Percentiles rank a stretch among this genome's conserved stretches.
These are phyloP conservation scores for Drosophila kanapiae DNA, from an alignment of 1,140 invertebrate genomes.

Conservation along the genomic window DNA sequence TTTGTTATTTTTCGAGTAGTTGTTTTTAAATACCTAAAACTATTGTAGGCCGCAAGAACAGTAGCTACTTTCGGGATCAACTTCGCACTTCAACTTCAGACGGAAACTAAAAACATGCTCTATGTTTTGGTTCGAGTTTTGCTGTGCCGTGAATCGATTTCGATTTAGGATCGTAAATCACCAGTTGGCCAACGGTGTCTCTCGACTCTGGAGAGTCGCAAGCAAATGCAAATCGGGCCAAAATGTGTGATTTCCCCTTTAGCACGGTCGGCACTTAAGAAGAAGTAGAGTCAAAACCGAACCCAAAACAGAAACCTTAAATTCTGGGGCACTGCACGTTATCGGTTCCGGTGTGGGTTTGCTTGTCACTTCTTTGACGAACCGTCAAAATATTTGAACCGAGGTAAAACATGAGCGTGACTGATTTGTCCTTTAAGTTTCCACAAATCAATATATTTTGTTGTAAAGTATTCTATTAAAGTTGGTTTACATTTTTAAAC, in stretches of 20 bases:
- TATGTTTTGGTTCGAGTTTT: conserved; percentile 6
- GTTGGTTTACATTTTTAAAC: too few species aligned
- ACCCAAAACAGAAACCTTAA: conserved; percentile 29
- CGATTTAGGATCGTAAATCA: conserved; percentile 59
- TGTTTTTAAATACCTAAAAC: too few species aligned
- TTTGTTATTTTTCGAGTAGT: too few species aligned
- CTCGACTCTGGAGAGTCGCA: conserved; percentile 37
- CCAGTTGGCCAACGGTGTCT: conserved; percentile 1
- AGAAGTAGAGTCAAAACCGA: conserved; percentile 17
- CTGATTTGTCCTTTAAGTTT: neutral
- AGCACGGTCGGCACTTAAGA: conserved; percentile 56
- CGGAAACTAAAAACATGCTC: conserved; percentile 17
- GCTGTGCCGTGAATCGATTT: conserved; percentile 9
- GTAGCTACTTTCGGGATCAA: conserved; percentile 37
- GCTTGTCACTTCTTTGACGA: conserved; percentile 47
- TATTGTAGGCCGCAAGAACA: conserved; percentile 5
- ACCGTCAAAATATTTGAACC: conserved; percentile 70
- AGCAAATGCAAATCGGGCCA: conserved; percentile 78
- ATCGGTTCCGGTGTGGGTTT: conserved; percentile 61
- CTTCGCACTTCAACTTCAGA: conserved; percentile 33
- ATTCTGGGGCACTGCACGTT: conserved; percentile 56
- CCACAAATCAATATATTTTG: neutral
- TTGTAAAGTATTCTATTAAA: too few species aligned
- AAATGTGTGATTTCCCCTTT: conserved; percentile 78
- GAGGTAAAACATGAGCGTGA: conserved; percentile 28